Evolutionary conservation across 2,797 vertebrate genomes (phyloP), one percentile per base, ranked within the genome.

Genomic region (Rhincodon typus): DNA sequence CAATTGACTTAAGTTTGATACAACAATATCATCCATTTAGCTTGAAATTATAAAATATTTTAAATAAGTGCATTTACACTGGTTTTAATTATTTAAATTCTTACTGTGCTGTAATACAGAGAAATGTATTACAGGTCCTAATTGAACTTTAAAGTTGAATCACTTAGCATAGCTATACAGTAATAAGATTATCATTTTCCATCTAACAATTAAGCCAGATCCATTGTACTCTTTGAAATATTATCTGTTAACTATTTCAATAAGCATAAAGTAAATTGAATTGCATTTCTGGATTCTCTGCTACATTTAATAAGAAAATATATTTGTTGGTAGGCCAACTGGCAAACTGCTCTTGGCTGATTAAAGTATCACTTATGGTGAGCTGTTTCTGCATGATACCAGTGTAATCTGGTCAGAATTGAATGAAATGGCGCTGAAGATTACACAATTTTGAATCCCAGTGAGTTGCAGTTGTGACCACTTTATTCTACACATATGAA

Each of bases 41-140:
- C 53, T 74, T 95, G 94, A 74, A 74, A 74, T 94, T 94, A 50
- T 94, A 74, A 72, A 72, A 95, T 95, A 21, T 95, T 95, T 95
- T 74, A 77, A 95, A 77, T 74, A 72, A 57, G 50, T 50, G 46
- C 27, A 12, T 27, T 74, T 70, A 42, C 69, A 94, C 50, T 50
- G 27, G 46, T 74, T 95, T 91, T 34, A 74, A 95, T 53, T 95
- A 95, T 95, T 74, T 95, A 53, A 95, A 77, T 74, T 95, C 27
- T 95, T 95, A 91, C n/a, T 57, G 69, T 27, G 7, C 70, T 74
- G 70, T 27, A 74, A 95, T 95, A n/a, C 30, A 15, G 42, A 53
- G 15, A 72, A 50, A 53, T 77, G 46, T 72, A 53, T 53, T 95
- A 50, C 34, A n/a, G 27, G 69, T 77, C 94, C 38, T 50, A 95